Evolutionary conservation across 2,113 vertebrate genomes (phyloP), one percentile per base, ranked within the genome.

Genomic region (Sterrhoptilus dennistouni): DNA sequence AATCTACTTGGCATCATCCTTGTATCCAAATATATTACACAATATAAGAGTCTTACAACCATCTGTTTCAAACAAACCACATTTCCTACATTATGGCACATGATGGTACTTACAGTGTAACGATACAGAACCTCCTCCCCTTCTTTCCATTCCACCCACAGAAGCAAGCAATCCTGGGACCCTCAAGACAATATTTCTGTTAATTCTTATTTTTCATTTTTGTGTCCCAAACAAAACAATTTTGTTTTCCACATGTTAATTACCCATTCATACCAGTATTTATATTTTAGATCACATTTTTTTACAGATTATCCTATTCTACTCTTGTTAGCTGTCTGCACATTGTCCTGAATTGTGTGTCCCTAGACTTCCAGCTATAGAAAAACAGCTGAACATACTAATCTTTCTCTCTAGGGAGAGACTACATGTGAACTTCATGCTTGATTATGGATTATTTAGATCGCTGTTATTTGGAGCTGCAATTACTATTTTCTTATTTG

Each of bases 1-100:
- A 88, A 89, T 84, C 72, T 93, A 31, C 69, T 95, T 93, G 65
- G 83, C 88, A 86, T 71, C 76, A 75, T 71, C 79, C 80, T 93
- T 89, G 61, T 60, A 77, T 79, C 60, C 68, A 96, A 63, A 93
- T 93, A 80, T 77, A 87, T 93, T 87, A 28, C 47, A 93, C 71
- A 64, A 45, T 78, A 11, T 33, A 81, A 90, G 44, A 83, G 52
- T 83, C 83, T 86, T 70, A 38, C 66, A 95, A 91, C 89, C 91
- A 94, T 87, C 89, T 94, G 93, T 90, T 94, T 93, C 75, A 91
- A 90, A 77, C 56, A 75, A 38, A 70, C 15, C 36, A 1, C 44
- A 49, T 83, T 84, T 96, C 68, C 75, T 90, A 24, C 56, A 21
- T 66, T 69, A 71, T 27, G 68, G 79, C 50, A 63, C 60, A 61